Evolutionary conservation across 2,113 vertebrate species (phyloP), one percentile per base, ranked within the genome.

Genomic region (Cinclus mexicanus): DNA sequence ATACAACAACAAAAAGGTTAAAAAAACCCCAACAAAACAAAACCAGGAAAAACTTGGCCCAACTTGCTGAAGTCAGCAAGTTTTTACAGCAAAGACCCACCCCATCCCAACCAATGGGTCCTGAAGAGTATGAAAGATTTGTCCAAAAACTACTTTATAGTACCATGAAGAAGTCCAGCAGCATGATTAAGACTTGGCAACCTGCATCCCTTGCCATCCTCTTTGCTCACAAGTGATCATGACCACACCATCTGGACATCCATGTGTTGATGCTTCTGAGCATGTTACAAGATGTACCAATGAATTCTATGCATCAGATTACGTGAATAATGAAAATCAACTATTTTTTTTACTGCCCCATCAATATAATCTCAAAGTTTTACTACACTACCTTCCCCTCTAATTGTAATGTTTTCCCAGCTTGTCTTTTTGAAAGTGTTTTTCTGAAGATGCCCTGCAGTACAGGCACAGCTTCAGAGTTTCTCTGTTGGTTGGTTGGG

Each of bases 291-390:
- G 26, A 75, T 25, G 44, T 52, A 28, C 37, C 31, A 46, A 19
- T 5, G 31, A 17, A 65, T 7, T 25, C 59, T 14, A 8, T 14
- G 29, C 19, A 39, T 55, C 52, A 50, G 55, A 31, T 23, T 4
- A 0, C 3, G 5, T 35, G 14, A 87, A 47, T 29, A 4, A 55
- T 42, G 33, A 83, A 86, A 94, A 89, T 12, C n/a, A 55, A 50
- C 7, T 53, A 4, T 0, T 15, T 33, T 18, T 57, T 77, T 68
- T 63, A 93, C 19, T 2, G 10, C 41, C 12, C 25, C 0, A 0
- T 10, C 24, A 22, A 52, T 31, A 41, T 16, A 50, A 82, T 37
- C 46, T 64, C 74, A 1, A 3, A 87, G 44, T 64, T 94, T 79
- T 67, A 52, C n/a, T 76, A 26, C 10, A 10, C 26, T 42, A 56